Evolutionary conservation across 2,888 invertebrate genomes (phyloP).

Genomic region (Apantesis nais): DNA sequence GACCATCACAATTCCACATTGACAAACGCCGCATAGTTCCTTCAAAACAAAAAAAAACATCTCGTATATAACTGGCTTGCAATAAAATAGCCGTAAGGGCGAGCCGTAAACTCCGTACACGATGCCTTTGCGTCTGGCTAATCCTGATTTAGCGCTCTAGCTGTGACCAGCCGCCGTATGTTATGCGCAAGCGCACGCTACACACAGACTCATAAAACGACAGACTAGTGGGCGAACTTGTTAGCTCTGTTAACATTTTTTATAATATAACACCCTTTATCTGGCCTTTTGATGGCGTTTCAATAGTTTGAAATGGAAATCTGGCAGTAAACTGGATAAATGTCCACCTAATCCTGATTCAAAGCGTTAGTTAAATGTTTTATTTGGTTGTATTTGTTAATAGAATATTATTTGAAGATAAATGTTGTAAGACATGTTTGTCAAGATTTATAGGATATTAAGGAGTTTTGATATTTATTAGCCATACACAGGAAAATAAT

Average conservation of each 20-base stretch:
- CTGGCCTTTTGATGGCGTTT: slow-evolving; percentile 29
- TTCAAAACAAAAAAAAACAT: slow-evolving; percentile 34
- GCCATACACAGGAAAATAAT: not conserved
- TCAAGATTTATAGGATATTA: slow-evolving; percentile 20
- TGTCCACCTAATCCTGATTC: slow-evolving; percentile 27
- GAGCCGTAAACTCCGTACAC: slow-evolving; percentile 75
- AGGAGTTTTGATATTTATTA: slow-evolving; percentile 8
- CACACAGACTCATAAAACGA: slow-evolving; percentile 48
- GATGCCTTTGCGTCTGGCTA: slow-evolving; percentile 75
- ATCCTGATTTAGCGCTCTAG: slow-evolving; percentile 82
- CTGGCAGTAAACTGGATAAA: slow-evolving; percentile 23
- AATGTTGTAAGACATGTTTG: slow-evolving; percentile 16
- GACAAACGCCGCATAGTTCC: slow-evolving; percentile 42
- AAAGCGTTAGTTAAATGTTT: slow-evolving; percentile 24
- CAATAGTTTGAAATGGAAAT: slow-evolving; percentile 27
- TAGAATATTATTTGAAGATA: slow-evolving; percentile 27
- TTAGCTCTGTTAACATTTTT: slow-evolving; percentile 20
- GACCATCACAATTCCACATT: slow-evolving; percentile 28
- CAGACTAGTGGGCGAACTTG: slow-evolving; percentile 34
- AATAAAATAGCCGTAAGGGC: slow-evolving; percentile 73
- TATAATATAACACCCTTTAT: slow-evolving; percentile 25
- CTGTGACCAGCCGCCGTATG: slow-evolving; percentile 67
- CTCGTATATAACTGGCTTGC: slow-evolving; percentile 65
- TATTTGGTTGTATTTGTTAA: slow-evolving; percentile 26
- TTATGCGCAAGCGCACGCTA: slow-evolving; percentile 67